These are phyloP conservation scores for Notospermus geniculatus DNA, from an alignment of 1,140 invertebrate genomes.

Conservation along the genomic window DNA sequence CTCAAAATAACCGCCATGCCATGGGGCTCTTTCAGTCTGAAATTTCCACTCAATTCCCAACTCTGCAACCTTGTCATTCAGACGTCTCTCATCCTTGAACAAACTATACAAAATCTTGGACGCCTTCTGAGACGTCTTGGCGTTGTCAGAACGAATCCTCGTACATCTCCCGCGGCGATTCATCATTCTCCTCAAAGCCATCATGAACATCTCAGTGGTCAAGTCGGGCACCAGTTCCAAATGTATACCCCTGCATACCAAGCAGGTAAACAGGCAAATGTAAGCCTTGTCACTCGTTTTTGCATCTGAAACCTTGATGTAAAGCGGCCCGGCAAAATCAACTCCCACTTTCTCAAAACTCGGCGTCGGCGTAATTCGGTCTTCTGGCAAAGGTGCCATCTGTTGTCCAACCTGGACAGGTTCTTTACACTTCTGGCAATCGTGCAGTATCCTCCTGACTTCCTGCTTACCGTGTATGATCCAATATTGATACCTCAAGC, in stretches of 20 bases:
- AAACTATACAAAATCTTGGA: neutral
- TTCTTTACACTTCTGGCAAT: neutral
- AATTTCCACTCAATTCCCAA: constrained; percentile 1
- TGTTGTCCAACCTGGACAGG: constrained; percentile 2
- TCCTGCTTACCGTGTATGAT: constrained; percentile 1
- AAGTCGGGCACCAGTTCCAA: neutral
- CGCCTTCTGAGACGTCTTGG: constrained; percentile 3
- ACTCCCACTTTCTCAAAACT: neutral
- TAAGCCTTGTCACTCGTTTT: neutral
- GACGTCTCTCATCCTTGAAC: neutral
- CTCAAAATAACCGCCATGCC: neutral
- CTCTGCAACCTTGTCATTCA: neutral
- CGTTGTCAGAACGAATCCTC: constrained; percentile 7
- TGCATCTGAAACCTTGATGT: neutral
- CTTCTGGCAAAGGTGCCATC: neutral
- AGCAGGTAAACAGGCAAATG: constrained; percentile 1
- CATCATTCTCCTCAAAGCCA: neutral
- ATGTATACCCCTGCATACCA: neutral
- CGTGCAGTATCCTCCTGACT: neutral
- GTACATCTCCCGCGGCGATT: neutral
- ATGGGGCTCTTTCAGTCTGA: neutral
- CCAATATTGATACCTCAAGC: constrained; percentile 5
- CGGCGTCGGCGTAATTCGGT: neutral
- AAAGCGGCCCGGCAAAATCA: constrained; percentile 2
- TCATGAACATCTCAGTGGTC: neutral